Conservation (phyloP, 2,888 invertebrate genomes). For the Hydrotaea cyrtoneurina region DNA sequence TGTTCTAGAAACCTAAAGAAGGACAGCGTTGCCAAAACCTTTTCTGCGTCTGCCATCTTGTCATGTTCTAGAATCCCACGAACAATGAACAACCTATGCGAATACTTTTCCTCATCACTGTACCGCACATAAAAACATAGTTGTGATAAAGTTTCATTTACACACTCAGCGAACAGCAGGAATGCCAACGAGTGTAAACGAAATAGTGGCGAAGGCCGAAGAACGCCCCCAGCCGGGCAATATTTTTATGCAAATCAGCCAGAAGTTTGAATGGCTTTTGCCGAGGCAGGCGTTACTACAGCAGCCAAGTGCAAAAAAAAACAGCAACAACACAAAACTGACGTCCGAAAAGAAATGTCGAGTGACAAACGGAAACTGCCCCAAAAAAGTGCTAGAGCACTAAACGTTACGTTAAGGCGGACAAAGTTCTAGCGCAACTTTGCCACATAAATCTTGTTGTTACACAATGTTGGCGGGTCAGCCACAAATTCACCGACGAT, state of each 20-base stretch:
- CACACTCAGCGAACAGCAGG: slow-evolving; percentile 18
- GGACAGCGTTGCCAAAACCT: too few species aligned
- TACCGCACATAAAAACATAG: slow-evolving; percentile 38
- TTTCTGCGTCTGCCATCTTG: too few species aligned
- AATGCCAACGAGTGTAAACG: not conserved
- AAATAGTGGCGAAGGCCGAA: not conserved
- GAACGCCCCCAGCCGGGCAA: slow-evolving; percentile 23
- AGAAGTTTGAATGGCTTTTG: slow-evolving; percentile 50
- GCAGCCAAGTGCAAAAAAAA: slow-evolving; percentile 25
- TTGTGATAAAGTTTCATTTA: slow-evolving; percentile 53
- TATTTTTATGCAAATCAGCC: slow-evolving; percentile 69
- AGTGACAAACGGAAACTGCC: slow-evolving; percentile 69
- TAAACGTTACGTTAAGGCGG: slow-evolving; percentile 63
- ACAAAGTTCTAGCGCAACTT: slow-evolving; percentile 67
- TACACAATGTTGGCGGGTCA: slow-evolving; percentile 80
- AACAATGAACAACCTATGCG: too few species aligned
- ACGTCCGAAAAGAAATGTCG: slow-evolving; percentile 68
- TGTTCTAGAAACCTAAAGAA: too few species aligned
- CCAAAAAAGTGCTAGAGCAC: slow-evolving; percentile 65
- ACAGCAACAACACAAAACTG: slow-evolving; percentile 19
- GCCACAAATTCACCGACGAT: slow-evolving; percentile 64
- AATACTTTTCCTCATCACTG: slow-evolving; percentile 36
- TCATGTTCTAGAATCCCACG: too few species aligned
- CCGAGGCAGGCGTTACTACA: slow-evolving; percentile 57
- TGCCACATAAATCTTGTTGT: slow-evolving; percentile 76